Evolutionary conservation across 2,888 invertebrate species (phyloP).

Genomic region (Chaetoderma sp.): DNA sequence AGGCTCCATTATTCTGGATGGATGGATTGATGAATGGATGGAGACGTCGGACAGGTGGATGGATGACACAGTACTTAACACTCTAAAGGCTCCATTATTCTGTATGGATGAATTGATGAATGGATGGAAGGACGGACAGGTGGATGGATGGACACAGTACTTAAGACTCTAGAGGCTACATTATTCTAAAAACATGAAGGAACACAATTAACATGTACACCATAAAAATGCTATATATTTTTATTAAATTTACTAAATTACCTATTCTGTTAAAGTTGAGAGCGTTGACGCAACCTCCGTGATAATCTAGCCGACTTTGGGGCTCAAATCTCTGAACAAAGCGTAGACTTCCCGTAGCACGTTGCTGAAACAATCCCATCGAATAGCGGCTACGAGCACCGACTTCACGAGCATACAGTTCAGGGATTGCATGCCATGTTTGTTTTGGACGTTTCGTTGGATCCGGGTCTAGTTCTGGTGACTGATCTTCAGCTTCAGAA

Average conservation of each 20-base stretch:
- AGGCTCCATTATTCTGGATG: no score
- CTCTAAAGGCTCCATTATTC: no score
- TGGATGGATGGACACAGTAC: no score
- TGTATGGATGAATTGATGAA: no score
- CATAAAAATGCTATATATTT: no score
- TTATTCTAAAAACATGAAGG: not conserved
- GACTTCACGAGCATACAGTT: constrained; percentile 74
- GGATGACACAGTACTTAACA: no score
- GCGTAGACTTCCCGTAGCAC: constrained; percentile 85
- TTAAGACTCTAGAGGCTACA: not conserved
- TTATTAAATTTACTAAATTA: constrained; percentile 34
- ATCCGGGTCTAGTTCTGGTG: constrained; percentile 20
- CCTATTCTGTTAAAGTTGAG: constrained; percentile 87
- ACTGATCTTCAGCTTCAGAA: constrained; percentile 28
- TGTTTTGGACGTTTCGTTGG: constrained; percentile 67
- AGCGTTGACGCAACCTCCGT: constrained; percentile 92
- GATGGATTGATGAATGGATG: no score
- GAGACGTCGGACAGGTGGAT: no score
- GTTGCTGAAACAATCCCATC: constrained; percentile 76
- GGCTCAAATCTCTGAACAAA: constrained; percentile 85
- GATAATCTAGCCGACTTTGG: constrained; percentile 81
- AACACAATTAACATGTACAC: not conserved
- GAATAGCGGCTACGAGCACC: constrained; percentile 69
- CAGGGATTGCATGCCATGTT: constrained; percentile 78
- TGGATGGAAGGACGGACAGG: no score